These are phyloP conservation scores for Merodon equestris DNA, from an alignment of 2,888 invertebrate species.

Conservation along the genomic window DNA sequence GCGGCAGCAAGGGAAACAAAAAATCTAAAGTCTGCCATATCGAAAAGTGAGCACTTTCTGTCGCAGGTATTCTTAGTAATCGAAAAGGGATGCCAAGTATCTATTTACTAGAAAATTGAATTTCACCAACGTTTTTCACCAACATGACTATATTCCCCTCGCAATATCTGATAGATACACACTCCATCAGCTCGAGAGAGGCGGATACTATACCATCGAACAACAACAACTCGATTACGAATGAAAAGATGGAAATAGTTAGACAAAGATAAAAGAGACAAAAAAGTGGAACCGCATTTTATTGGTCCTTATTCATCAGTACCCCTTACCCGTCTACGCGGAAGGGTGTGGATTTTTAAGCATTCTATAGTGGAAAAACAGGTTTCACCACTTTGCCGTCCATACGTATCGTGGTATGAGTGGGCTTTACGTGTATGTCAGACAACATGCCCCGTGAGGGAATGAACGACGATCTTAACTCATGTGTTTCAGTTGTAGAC, in stretches of 20 bases:
- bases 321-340: constrained; percentile 33
- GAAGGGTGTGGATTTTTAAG: constrained; percentile 64
- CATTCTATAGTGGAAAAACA: constrained; percentile 54
- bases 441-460: constrained; percentile 38
- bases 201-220: constrained; percentile 27
- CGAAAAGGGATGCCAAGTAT: constrained; percentile 24
- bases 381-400: constrained; percentile 54
- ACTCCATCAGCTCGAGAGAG: constrained; percentile 22
- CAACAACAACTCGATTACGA: constrained; percentile 44
- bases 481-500: constrained; percentile 77
- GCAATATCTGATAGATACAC: constrained; percentile 30
- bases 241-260: constrained; percentile 49
- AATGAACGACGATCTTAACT: constrained; percentile 63
- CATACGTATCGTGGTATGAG: constrained; percentile 4
- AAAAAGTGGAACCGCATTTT: constrained; percentile 63
- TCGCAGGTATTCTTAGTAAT: constrained; percentile 20
- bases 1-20: constrained; percentile 29
- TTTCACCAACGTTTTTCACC: constrained; percentile 65
- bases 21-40: constrained; percentile 68
- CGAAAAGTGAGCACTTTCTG: constrained; percentile 47
- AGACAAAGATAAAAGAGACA: constrained; percentile 54
- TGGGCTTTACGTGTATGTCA: constrained; percentile 23
- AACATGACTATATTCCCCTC: constrained; percentile 47
- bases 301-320: constrained; percentile 64
- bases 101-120: constrained; percentile 15